Conservation (phyloP, 2,113 vertebrate genomes). For the Neodon shergylaensis region DNA sequence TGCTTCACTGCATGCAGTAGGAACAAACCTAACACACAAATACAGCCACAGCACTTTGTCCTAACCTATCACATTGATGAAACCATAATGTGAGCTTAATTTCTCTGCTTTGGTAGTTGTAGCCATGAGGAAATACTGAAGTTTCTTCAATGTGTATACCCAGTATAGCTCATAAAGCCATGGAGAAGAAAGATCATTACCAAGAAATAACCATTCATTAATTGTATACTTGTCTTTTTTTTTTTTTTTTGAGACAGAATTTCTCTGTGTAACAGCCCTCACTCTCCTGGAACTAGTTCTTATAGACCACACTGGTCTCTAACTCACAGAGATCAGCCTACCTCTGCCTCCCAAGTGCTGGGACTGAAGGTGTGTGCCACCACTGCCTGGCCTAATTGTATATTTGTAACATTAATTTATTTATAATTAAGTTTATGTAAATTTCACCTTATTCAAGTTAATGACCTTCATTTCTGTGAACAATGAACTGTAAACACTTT, state of each 20-base stretch:
- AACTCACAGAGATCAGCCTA: too few species aligned
- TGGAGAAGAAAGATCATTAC: not conserved
- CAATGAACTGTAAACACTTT: not conserved
- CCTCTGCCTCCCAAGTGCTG: too few species aligned
- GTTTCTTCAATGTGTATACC: conserved; percentile 50
- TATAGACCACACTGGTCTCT: too few species aligned
- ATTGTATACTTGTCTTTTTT: not conserved
- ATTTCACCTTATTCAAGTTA: not conserved
- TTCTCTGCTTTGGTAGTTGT: conserved; percentile 63
- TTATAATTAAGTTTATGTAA: not conserved
- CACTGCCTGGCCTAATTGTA: not conserved
- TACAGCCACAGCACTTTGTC: conserved; percentile 25
- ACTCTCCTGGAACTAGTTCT: too few species aligned
- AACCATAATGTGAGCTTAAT: conserved; percentile 46
- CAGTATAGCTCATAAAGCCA: not conserved
- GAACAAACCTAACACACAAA: not conserved
- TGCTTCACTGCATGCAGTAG: not conserved
- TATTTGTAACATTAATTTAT: not conserved
- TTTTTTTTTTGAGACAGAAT: too few species aligned
- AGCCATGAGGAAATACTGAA: conserved; percentile 48
- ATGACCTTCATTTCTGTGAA: conserved; percentile 5
- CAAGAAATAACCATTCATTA: conserved; percentile 15
- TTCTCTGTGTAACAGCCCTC: too few species aligned
- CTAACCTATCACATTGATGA: conserved; percentile 34
- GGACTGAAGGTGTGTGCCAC: too few species aligned